Percentiles rank a stretch among this genome's conserved stretches.
phyloP scores from a whole-genome alignment of 2,113 vertebrate genomes.

The Actenoides lindsayi region DNA sequence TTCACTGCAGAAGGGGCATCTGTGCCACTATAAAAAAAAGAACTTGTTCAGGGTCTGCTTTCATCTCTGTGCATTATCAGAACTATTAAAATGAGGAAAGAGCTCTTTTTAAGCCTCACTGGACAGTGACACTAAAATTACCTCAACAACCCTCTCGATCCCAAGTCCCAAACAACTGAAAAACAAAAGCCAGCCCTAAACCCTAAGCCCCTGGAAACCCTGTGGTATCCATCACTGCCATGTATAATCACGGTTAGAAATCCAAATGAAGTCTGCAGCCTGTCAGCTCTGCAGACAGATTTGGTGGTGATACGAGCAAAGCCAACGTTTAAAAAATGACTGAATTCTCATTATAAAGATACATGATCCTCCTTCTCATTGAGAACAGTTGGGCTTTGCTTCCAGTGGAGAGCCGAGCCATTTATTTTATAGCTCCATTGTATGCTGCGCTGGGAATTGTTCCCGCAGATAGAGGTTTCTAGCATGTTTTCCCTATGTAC shows the following conservation, averaged over 20 bases:
- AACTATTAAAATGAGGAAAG: slow-evolving; percentile 45
- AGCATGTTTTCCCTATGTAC: slow-evolving; percentile 18
- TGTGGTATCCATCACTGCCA: slow-evolving; percentile 71
- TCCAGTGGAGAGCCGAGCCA: slow-evolving; percentile 61
- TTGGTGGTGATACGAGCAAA: slow-evolving; percentile 61
- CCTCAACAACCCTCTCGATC: neutral
- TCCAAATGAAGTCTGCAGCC: slow-evolving; percentile 51
- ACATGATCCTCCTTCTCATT: slow-evolving; percentile 64
- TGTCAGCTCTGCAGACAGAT: slow-evolving; percentile 29
- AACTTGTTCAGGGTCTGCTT: slow-evolving; percentile 42
- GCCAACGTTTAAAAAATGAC: slow-evolving; percentile 60
- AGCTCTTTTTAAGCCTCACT: slow-evolving; percentile 15
- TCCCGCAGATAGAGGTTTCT: slow-evolving; percentile 30
- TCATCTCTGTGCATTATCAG: slow-evolving; percentile 55
- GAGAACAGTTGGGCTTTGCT: slow-evolving; percentile 59
- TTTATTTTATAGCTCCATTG: slow-evolving; percentile 63
- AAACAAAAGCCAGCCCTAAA: slow-evolving; percentile 60
- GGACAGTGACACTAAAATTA: slow-evolving; percentile 56
- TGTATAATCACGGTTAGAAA: slow-evolving; percentile 60
- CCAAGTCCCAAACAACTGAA: slow-evolving; percentile 29
- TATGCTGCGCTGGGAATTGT: slow-evolving; percentile 41
- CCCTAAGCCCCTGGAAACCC: slow-evolving; percentile 36
- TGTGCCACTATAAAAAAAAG: slow-evolving; percentile 48
- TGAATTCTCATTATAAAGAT: slow-evolving; percentile 73
- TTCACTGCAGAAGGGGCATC: neutral